These are phyloP conservation scores for Bombylius discolor DNA, from an alignment of 2,888 invertebrate species.

Conservation along the genomic window DNA sequence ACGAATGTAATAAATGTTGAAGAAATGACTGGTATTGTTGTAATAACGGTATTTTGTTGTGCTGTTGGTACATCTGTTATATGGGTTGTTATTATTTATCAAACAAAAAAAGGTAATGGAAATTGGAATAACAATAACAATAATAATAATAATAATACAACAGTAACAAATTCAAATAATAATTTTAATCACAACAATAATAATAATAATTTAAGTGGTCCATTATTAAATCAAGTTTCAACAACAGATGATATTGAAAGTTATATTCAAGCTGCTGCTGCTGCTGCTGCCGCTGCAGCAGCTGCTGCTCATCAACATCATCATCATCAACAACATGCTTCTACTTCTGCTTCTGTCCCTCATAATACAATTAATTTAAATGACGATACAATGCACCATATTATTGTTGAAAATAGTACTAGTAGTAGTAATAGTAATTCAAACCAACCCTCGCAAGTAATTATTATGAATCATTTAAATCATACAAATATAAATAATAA, in stretches of 20 bases:
- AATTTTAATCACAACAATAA: background rate
- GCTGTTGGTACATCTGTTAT: slow-evolving; percentile 82
- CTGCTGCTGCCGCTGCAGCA: background rate
- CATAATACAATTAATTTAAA: background rate
- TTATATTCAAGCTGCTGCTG: background rate
- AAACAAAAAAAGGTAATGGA: slow-evolving; percentile 52
- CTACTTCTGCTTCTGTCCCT: too few species aligned
- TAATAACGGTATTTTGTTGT: slow-evolving; percentile 81
- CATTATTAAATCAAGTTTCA: background rate
- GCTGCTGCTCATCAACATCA: too few species aligned
- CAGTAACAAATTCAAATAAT: too few species aligned
- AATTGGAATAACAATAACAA: background rate
- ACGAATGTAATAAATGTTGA: slow-evolving; percentile 44
- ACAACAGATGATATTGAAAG: background rate
- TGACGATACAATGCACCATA: background rate
- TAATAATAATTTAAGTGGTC: background rate
- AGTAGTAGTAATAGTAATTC: background rate
- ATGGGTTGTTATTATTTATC: slow-evolving; percentile 85
- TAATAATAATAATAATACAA: background rate
- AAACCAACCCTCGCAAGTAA: background rate
- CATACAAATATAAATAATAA: background rate
- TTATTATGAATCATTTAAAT: background rate
- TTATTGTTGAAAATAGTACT: background rate
- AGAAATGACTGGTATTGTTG: slow-evolving; percentile 73
- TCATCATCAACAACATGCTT: too few species aligned